Percentiles rank a stretch among this genome's conserved stretches.
Conservation (phyloP, 2,797 vertebrate genomes). For the Leucoraja ocellata region DNA sequence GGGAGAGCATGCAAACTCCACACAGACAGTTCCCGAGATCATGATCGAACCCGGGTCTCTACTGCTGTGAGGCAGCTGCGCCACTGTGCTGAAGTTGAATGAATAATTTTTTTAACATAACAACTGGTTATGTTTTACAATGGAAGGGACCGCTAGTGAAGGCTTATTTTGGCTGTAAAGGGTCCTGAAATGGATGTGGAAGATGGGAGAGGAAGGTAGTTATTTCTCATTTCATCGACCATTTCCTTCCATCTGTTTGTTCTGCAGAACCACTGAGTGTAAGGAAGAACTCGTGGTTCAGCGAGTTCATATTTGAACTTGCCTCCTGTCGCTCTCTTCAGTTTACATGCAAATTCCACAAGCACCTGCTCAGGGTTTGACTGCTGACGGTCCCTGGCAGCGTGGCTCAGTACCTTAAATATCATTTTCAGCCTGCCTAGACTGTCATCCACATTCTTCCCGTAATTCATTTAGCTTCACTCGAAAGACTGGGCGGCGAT, state of each 20-base stretch:
- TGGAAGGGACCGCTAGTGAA: too few relatives aligned
- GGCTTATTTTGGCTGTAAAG: too few relatives aligned
- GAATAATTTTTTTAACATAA: too few relatives aligned
- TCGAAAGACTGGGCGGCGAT: not conserved
- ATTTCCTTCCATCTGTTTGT: not conserved
- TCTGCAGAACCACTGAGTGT: not conserved
- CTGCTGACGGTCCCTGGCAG: not conserved
- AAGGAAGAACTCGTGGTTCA: not conserved
- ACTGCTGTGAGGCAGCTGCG: too few relatives aligned
- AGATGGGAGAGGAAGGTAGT: not conserved
- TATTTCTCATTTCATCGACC: not conserved
- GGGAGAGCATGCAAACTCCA: too few relatives aligned
- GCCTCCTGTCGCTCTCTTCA: conserved; percentile 13
- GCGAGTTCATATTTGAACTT: not conserved
- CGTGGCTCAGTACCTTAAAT: not conserved
- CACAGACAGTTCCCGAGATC: too few relatives aligned
- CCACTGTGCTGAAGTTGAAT: too few relatives aligned
- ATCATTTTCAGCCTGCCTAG: not conserved
- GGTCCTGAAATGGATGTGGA: too few relatives aligned
- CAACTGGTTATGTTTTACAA: too few relatives aligned
- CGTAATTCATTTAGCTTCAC: not conserved
- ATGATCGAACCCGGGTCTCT: too few relatives aligned
- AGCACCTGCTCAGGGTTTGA: not conserved
- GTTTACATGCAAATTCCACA: conserved; percentile 22
- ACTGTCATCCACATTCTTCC: not conserved